A percentile compares a stretch with the other conserved stretches of the same genome.
Conservation (phyloP, 1,140 invertebrate species). For the Wiebesia pumilae region DNA sequence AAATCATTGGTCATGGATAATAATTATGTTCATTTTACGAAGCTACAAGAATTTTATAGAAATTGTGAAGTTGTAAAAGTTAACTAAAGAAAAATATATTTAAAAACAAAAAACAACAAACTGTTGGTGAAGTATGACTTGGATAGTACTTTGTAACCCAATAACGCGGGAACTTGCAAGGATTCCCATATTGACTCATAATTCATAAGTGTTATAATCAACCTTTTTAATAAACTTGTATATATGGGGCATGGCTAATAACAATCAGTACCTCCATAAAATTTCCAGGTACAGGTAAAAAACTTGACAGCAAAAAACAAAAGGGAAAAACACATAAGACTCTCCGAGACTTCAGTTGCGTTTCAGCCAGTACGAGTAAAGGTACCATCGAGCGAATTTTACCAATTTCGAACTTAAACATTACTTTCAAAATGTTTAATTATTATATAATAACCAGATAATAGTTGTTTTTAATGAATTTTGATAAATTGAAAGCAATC, state of each 20-base stretch:
- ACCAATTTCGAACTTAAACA: constrained; percentile 44
- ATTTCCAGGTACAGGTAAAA: constrained; percentile 76
- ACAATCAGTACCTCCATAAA: constrained; percentile 69
- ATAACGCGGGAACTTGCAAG: constrained; percentile 22
- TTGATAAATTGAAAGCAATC: no score
- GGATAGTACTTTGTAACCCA: background rate
- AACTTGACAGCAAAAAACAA: constrained; percentile 80
- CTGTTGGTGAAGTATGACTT: constrained; percentile 33
- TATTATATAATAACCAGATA: background rate
- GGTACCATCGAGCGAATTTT: constrained; percentile 76
- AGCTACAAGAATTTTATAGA: no score
- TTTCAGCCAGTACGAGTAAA: constrained; percentile 80
- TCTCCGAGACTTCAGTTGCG: constrained; percentile 82
- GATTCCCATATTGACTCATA: constrained; percentile 27
- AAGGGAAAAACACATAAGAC: constrained; percentile 80
- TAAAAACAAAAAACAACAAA: constrained; percentile 1
- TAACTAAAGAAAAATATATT: background rate
- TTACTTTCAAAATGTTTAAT: constrained; percentile 42
- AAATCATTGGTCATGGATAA: no score
- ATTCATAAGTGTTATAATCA: constrained; percentile 46
- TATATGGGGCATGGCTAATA: constrained; percentile 65
- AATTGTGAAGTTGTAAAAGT: no score
- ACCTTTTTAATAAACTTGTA: constrained; percentile 62
- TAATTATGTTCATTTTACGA: no score
- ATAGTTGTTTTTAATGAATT: background rate